Base-by-base conservation (phyloP, 2,888 invertebrate species). In the Drosophila fungiperda region DNA sequence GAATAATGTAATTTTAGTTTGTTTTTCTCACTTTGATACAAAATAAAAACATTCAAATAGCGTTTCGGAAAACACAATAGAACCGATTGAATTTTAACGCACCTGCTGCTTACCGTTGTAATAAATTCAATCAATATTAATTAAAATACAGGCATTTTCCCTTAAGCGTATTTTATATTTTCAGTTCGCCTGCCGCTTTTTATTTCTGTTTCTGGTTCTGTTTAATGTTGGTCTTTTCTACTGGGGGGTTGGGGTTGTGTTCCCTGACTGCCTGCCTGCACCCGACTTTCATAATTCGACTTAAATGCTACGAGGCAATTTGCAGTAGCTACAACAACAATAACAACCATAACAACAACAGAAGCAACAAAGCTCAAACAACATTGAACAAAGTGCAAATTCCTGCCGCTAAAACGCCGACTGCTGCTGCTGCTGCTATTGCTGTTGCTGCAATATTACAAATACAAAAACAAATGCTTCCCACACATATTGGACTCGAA, bases 251-350 rank as follows among this genome's bases (percentile, higher is more conserved):
- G 7, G 54, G 12, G 40, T 15, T 42, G 33, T 45, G 50, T 49
- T 36, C n/a, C 33, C 32, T 61, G 55, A 55, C 63, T 53, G 78
- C 52, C 15, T 54, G 62, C 61, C 63, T 49, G 78, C 52, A 50
- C 68, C 75, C 65, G 62, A 73, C 82, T 82, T 85, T 89, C 88
- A 85, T 85, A 85, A 85, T 89, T 85, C 88, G 85, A 83, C 90
- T 89, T 85, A 85, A 85, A 90, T 81, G 86, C 89, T 88, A 83
- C 86, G 70, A 81, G 90, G 89, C 90, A 86, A 90, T 87, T 88
- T 88, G 68, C 86, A 83, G 89, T 75, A 71, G 75, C 61, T 62
- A 48, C 71, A 79, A 71, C 75, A 73, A 69, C 60, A 76, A 60
- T 61, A 50, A 35, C 29, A 68, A 52, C 58, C 55, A 58, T 29